phyloP scores from a whole-genome alignment of 2,888 invertebrate species.

The Phymatocera aterrima region DNA sequence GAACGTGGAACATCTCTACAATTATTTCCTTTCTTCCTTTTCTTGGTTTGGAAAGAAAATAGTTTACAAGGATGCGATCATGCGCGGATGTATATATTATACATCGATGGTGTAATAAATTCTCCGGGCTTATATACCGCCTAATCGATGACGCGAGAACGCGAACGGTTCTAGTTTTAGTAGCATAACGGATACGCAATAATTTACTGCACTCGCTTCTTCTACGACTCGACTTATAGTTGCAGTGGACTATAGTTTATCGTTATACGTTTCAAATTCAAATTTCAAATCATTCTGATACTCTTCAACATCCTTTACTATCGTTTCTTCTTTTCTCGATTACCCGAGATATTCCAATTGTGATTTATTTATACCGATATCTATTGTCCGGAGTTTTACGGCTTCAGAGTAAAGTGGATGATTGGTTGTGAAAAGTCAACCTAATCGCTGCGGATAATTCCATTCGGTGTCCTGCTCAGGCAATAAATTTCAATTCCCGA shows the following conservation, averaged over 20 bases:
- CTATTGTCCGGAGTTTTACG: too few species aligned
- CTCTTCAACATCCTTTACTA: neutral
- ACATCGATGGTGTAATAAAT: neutral
- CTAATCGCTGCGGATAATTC: too few species aligned
- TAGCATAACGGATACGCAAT: neutral
- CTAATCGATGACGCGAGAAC: slow-evolving; percentile 6
- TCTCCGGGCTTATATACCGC: neutral
- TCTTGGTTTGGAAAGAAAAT: neutral
- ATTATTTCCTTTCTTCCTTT: neutral
- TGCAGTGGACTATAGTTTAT: neutral
- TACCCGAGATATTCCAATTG: neutral
- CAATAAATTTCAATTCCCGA: too few species aligned
- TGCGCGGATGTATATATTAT: neutral
- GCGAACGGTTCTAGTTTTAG: slow-evolving; percentile 28
- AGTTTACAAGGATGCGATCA: neutral
- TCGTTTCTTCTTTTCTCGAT: neutral
- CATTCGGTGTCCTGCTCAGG: too few species aligned
- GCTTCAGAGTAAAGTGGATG: too few species aligned
- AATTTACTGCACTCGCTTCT: slow-evolving; percentile 3
- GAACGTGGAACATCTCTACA: neutral
- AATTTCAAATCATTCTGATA: slow-evolving; percentile 14
- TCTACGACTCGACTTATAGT: too few species aligned
- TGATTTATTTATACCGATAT: too few species aligned
- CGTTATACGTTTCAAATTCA: neutral
- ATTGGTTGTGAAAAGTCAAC: too few species aligned